phyloP scores from a whole-genome alignment of 2,797 vertebrate genomes.

The Tokudaia muenninki region DNA sequence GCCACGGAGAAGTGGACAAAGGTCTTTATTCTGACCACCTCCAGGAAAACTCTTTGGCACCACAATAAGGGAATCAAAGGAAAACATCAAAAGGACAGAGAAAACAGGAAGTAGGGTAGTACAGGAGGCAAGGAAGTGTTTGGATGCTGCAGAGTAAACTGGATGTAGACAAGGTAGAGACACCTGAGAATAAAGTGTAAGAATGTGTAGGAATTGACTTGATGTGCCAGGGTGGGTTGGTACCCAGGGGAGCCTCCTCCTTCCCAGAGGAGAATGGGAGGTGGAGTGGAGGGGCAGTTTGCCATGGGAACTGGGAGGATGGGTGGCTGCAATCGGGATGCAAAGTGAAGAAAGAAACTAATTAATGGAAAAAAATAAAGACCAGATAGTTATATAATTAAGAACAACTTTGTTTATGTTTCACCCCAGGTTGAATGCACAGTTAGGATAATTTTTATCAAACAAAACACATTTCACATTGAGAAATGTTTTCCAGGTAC shows the following conservation, averaged over 20 bases:
- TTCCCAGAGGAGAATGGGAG: not conserved
- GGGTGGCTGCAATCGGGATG: not conserved
- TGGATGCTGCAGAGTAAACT: not conserved
- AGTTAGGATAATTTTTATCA: not conserved
- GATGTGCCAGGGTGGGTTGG: not conserved
- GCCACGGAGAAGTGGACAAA: not conserved
- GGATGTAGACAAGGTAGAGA: not conserved
- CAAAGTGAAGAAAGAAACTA: not conserved
- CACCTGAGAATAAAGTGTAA: not conserved
- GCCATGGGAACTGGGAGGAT: not conserved
- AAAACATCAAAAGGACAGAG: not conserved
- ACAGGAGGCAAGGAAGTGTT: not conserved
- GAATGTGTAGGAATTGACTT: not conserved
- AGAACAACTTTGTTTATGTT: not conserved
- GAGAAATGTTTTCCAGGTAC: not conserved
- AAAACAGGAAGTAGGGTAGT: not conserved
- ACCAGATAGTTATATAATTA: not conserved
- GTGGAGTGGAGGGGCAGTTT: not conserved
- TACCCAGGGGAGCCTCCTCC: not conserved
- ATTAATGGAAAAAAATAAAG: not conserved
- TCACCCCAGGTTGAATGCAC: not conserved
- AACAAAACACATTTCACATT: not conserved
- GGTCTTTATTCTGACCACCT: not conserved
- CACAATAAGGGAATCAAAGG: slow-evolving; percentile 3
- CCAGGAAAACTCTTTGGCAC: not conserved